Percentiles rank a stretch among this genome's conserved stretches.
These are phyloP conservation scores for Pegea sp. DNA, from an alignment of 23 tunicate species.

Conservation along the genomic window DNA sequence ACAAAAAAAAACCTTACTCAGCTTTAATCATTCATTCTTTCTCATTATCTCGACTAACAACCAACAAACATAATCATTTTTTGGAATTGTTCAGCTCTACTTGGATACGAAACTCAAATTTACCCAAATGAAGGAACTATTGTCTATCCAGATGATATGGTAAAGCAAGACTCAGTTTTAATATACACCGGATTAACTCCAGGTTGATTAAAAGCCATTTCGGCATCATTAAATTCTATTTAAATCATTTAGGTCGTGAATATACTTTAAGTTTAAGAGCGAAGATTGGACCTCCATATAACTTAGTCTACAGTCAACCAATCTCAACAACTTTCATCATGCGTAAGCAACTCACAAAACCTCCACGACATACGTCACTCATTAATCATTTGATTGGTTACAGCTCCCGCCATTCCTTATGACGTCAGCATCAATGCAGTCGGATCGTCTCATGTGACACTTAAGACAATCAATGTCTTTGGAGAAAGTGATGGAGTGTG, in stretches of 20 bases:
- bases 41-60: not conserved
- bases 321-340: constrained; percentile 16
- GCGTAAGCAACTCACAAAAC: constrained; percentile 24
- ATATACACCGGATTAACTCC: constrained; percentile 63
- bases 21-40: not conserved
- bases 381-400: not conserved
- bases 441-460: constrained; percentile 15
- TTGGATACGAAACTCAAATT: constrained; percentile 51
- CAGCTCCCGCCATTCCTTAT: constrained; percentile 66
- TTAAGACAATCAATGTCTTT: constrained; percentile 11
- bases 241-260: constrained; percentile 67
- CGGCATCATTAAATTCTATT: no score
- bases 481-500: constrained; percentile 33
- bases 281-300: constrained; percentile 50
- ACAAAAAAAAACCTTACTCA: not conserved
- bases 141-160: constrained; percentile 10
- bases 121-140: constrained; percentile 34
- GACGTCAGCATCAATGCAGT: constrained; percentile 17
- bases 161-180: constrained; percentile 13
- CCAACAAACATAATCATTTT: not conserved
- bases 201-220: no score
- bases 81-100: constrained; percentile 11
- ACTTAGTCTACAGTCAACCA: constrained; percentile 39
- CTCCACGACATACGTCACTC: not conserved
- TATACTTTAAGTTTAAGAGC: constrained; percentile 46